Percentiles rank a stretch among this genome's conserved stretches.
phyloP scores from a whole-genome alignment of 2,113 vertebrate species.

The Ctenomys sociabilis region DNA sequence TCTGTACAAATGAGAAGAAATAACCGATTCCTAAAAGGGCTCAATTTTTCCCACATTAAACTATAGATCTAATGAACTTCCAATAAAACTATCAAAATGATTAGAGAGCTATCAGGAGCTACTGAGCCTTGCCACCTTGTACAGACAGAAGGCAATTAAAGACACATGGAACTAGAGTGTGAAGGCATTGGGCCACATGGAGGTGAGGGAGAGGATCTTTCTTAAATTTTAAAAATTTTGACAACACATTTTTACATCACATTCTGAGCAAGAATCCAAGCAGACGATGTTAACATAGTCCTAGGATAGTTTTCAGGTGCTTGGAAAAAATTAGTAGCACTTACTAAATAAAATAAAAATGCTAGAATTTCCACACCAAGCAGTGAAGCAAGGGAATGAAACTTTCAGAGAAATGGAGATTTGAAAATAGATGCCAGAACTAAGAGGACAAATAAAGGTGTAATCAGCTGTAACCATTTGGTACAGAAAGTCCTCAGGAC shows the following conservation, averaged over 20 bases:
- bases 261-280: background rate
- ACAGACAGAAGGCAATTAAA: background rate
- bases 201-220: background rate
- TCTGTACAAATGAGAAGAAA: constrained; percentile 36
- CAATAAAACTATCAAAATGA: background rate
- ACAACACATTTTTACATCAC: background rate
- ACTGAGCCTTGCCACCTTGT: background rate
- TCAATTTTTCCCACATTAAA: background rate
- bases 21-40: background rate
- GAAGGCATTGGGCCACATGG: background rate
- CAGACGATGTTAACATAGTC: background rate
- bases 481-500: background rate
- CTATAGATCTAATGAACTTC: background rate
- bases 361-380: background rate
- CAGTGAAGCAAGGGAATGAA: background rate
- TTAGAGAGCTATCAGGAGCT: background rate
- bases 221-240: background rate
- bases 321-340: background rate
- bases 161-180: background rate
- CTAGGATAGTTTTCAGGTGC: background rate
- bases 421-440: background rate
- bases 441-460: background rate
- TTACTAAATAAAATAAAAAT: background rate
- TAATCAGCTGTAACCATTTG: background rate
- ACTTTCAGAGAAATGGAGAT: background rate